Percentiles rank a stretch among this genome's conserved stretches.
phyloP scores from a whole-genome alignment of 2,113 vertebrate species.

The Vulpes vulpes region DNA sequence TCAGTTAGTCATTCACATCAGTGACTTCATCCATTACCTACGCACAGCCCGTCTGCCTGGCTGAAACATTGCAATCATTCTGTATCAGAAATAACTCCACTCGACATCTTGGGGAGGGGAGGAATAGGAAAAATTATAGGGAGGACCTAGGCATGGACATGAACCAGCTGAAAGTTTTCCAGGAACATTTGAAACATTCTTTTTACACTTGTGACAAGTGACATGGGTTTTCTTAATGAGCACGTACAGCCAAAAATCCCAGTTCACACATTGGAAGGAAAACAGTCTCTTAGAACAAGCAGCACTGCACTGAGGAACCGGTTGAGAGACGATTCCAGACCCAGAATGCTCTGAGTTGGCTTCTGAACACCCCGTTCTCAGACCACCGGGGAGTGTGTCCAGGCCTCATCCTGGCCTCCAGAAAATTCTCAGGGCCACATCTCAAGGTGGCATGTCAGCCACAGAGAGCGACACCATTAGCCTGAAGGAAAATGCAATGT shows the following conservation, averaged over 20 bases:
- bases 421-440: constrained; percentile 6
- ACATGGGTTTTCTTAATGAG: constrained; percentile 62
- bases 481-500: constrained; percentile 2
- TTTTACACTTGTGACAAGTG: constrained; percentile 63
- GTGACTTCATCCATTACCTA: neutral
- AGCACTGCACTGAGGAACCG: neutral
- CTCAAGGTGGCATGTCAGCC: neutral
- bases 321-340: neutral
- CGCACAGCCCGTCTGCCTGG: neutral
- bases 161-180: constrained; percentile 56
- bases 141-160: neutral
- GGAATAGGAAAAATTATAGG: neutral
- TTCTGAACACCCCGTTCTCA: neutral
- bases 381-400: neutral
- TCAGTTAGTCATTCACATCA: neutral
- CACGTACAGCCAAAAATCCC: constrained; percentile 54
- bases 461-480: neutral
- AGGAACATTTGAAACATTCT: constrained; percentile 62
- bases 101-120: neutral
- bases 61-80: neutral
- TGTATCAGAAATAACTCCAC: neutral
- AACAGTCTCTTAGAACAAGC: neutral
- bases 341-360: neutral
- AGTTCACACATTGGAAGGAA: neutral
- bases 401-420: neutral